Base-by-base conservation (phyloP, 2,888 invertebrate species). In the Apotomis betuletana region DNA sequence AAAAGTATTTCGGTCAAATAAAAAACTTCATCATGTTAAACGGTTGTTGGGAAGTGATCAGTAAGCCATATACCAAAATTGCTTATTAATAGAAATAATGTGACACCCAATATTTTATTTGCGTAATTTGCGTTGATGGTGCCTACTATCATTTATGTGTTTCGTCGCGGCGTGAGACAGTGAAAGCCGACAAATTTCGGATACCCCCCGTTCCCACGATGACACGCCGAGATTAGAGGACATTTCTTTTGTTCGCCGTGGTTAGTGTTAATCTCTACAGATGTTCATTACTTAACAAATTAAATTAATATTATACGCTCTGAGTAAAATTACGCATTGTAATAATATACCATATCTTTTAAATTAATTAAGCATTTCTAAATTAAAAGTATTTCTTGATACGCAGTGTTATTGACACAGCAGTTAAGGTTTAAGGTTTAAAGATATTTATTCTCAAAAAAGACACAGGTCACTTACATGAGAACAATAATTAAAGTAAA, bases 161-260 rank as follows among this genome's bases (percentile, higher is more conserved):
- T 65, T 12, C 13, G 46, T 76, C 78, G 78, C 75, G 75, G 80
- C 87, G 88, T 88, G 89, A 77, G 89, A 89, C 87, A 83, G 88
- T 87, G 90, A 90, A 90, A 90, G 89, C 82, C 76, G 77, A 77
- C 80, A 83, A 76, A 82, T 82, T 82, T 77, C 84, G 81, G 80
- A 80, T 81, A 83, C 82, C 79, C 77, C 82, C 78, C 83, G 84
- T 84, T 89, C 90, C 84, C 90, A 90, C 89, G 87, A 87, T 86
- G 82, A 83, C 79, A 78, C 80, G 81, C 80, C 79, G 10, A 59
- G 72, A 72, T 76, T 76, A 80, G 79, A 81, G 80, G 80, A 81
- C 76, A 73, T 79, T 70, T 73, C 71, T 78, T 81, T 79, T 84
- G 78, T 78, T 76, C 75, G 74, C 75, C 77, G 78, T 80, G 81